phyloP scores from a whole-genome alignment of 2,888 invertebrate species.

The Caenorhabditis imperialis region DNA sequence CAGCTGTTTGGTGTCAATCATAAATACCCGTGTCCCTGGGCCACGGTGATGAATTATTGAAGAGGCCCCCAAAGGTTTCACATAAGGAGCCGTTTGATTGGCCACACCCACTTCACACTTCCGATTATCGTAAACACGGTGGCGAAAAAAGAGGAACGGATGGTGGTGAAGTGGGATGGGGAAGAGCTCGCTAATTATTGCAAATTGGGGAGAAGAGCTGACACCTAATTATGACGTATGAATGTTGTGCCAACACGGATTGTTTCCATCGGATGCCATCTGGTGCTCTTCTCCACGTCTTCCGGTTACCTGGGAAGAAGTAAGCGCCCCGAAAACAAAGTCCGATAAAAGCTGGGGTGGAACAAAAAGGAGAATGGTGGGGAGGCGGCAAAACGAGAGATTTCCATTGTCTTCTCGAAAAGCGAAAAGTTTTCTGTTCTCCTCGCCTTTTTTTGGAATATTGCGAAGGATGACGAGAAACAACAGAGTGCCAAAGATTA shows the following conservation, averaged over 20 bases:
- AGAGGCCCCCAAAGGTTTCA: constrained; percentile 12
- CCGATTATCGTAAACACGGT: not conserved
- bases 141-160: constrained; percentile 27
- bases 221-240: no score
- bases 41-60: constrained; percentile 38
- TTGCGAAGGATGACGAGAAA: no score
- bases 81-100: no score
- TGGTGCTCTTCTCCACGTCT: no score
- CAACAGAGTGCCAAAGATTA: no score
- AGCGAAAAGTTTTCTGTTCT: not conserved
- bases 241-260: no score
- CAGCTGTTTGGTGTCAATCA: constrained; percentile 55
- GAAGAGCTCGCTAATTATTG: no score
- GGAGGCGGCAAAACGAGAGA: constrained; percentile 22
- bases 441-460: no score
- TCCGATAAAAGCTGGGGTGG: constrained; percentile 19
- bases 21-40: constrained; percentile 21
- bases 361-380: constrained; percentile 1
- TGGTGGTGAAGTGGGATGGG: constrained; percentile 18
- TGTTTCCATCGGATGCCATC: no score
- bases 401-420: constrained; percentile 35
- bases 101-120: constrained; percentile 32
- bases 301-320: no score
- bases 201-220: no score
- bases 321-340: constrained; percentile 20